Percentiles rank a stretch among this genome's conserved stretches.
Conservation (phyloP, 2,797 vertebrate genomes). For the Fundulus diaphanus region DNA sequence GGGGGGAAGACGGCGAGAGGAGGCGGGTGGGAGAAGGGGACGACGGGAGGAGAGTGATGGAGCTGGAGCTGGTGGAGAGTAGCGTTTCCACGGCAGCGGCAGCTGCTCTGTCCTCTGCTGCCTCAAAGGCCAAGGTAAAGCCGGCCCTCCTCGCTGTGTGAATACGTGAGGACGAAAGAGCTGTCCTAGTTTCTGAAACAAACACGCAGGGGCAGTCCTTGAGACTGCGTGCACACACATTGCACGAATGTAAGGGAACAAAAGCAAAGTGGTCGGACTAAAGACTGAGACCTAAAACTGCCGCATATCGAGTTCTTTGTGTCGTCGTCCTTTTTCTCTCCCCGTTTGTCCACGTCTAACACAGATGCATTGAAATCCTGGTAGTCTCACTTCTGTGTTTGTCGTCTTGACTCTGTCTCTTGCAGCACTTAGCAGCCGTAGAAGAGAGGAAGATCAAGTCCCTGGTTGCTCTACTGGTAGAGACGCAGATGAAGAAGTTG, state of each 20-base stretch:
- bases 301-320: not conserved
- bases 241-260: not conserved
- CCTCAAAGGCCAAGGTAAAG: constrained; percentile 96
- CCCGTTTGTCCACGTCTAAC: not conserved
- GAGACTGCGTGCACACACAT: not conserved
- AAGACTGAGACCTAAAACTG: not conserved
- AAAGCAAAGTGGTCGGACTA: not conserved
- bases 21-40: constrained; percentile 84
- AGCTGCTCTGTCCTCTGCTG: constrained; percentile 92
- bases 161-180: not conserved
- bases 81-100: constrained; percentile 93
- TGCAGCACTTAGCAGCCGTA: constrained; percentile 93
- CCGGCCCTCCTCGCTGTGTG: constrained; percentile 6
- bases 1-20: constrained; percentile 83
- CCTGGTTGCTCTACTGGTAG: constrained; percentile 94
- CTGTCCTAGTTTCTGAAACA: not conserved
- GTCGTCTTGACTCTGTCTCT: not conserved
- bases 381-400: not conserved
- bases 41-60: constrained; percentile 83
- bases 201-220: not conserved
- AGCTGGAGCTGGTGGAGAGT: constrained; percentile 91
- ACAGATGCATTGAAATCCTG: not conserved
- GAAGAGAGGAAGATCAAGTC: constrained; percentile 98
- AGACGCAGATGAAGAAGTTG: constrained; percentile 99
- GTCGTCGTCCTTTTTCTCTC: not conserved